Percentiles rank a stretch among this genome's conserved stretches.
Evolutionary conservation across 2,888 invertebrate genomes (phyloP).

Genomic region (Galeruca laticollis): DNA sequence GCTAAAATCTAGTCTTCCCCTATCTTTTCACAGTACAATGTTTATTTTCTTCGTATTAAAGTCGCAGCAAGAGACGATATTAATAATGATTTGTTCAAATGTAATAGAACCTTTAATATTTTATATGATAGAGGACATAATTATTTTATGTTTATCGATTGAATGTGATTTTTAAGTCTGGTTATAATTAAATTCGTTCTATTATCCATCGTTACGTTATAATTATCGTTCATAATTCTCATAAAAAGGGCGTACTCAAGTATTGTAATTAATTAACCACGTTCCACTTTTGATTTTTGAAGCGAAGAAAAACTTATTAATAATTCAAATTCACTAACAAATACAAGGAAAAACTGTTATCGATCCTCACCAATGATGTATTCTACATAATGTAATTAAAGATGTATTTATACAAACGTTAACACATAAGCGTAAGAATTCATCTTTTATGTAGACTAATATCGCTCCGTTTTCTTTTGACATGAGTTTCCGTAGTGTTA

Average conservation of each 20-base stretch:
- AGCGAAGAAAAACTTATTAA: constrained; percentile 1
- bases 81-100: no score
- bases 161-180: no score
- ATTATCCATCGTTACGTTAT: not conserved
- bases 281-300: constrained; percentile 11
- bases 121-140: no score
- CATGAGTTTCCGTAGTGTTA: constrained; percentile 51
- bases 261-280: constrained; percentile 8
- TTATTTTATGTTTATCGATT: no score
- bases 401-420: constrained; percentile 55
- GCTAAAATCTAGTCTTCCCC: no score
- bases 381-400: constrained; percentile 53
- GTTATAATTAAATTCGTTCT: not conserved
- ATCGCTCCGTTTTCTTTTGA: constrained; percentile 46
- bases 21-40: no score
- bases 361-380: constrained; percentile 41
- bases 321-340: constrained; percentile 12
- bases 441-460: constrained; percentile 55
- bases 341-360: constrained; percentile 36
- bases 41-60: no score
- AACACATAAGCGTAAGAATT: constrained; percentile 51
- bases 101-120: no score
- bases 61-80: no score
- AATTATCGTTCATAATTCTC: not conserved
- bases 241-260: not conserved